Evolutionary conservation across 2,113 vertebrate species (phyloP).

Genomic region (Brachyistius frenatus): DNA sequence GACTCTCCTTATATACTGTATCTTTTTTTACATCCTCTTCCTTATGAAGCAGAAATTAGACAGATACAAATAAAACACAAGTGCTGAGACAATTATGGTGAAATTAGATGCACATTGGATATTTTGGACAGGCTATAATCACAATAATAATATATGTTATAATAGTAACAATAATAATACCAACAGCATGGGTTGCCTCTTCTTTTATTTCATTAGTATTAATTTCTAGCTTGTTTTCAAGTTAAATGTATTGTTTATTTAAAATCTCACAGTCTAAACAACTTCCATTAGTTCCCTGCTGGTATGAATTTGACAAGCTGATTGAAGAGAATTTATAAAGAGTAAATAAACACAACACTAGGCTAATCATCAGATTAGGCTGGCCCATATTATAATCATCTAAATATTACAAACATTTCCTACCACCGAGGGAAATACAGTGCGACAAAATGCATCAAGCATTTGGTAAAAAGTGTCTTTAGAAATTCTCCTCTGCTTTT

Average conservation of each 20-base stretch:
- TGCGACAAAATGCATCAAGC: not conserved
- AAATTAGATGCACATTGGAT: not conserved
- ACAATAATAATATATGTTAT: not conserved
- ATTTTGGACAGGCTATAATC: not conserved
- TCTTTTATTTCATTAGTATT: not conserved
- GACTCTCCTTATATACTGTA: no score
- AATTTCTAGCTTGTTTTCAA: not conserved
- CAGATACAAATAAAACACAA: no score
- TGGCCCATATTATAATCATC: conserved; percentile 5
- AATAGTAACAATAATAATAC: not conserved
- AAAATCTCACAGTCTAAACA: not conserved
- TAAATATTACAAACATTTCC: conserved; percentile 4
- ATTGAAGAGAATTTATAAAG: conserved; percentile 17
- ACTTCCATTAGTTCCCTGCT: conserved; percentile 32
- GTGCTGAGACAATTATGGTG: not conserved
- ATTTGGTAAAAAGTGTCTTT: not conserved
- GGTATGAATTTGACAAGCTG: conserved; percentile 23
- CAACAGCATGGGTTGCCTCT: not conserved
- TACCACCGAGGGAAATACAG: not conserved
- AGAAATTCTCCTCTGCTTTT: not conserved
- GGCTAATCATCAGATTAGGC: conserved; percentile 2
- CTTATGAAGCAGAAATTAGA: no score
- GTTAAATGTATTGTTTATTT: conserved; percentile 10
- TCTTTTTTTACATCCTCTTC: no score
- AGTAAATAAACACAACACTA: conserved; percentile 36